Percentiles rank a stretch among this genome's conserved stretches.
Conservation (phyloP, 2,888 invertebrate genomes). For the Ochropacha duplaris region DNA sequence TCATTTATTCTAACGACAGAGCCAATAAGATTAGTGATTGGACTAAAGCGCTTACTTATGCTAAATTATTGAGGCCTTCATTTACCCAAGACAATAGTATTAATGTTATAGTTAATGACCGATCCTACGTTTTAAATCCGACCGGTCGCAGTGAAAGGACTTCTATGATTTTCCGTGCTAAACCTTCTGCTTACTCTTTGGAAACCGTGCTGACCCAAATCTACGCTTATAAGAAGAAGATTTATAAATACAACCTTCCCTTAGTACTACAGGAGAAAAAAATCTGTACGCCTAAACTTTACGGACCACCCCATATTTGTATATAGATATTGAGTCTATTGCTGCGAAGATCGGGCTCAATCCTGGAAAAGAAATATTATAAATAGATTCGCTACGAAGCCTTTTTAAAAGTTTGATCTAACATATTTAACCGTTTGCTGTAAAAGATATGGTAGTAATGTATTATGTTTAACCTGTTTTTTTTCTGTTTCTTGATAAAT, state of each 20-base stretch:
- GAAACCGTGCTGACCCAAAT: constrained; percentile 57
- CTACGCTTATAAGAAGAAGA: constrained; percentile 57
- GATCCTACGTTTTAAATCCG: constrained; percentile 38
- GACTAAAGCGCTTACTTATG: constrained; percentile 37
- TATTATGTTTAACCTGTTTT: too few relatives aligned
- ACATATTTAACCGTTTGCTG: too few relatives aligned
- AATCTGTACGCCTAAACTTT: constrained; percentile 30
- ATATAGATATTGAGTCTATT: constrained; percentile 44
- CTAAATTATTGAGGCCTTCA: constrained; percentile 49
- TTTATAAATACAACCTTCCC: constrained; percentile 61
- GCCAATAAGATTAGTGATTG: constrained; percentile 51
- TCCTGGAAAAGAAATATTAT: constrained; percentile 5
- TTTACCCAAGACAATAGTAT: constrained; percentile 45
- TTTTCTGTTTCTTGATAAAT: too few relatives aligned
- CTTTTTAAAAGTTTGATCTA: too few relatives aligned
- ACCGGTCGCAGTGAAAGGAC: constrained; percentile 45
- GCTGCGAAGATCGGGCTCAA: constrained; percentile 36
- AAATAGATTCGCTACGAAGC: too few relatives aligned
- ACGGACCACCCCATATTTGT: too few relatives aligned
- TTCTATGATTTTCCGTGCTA: constrained; percentile 35
- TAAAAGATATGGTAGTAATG: too few relatives aligned
- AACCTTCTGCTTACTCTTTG: constrained; percentile 52
- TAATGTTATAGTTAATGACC: constrained; percentile 42
- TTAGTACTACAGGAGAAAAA: constrained; percentile 25
- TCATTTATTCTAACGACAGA: constrained; percentile 38